These are phyloP conservation scores for Lindbergichthys nudifrons DNA, from an alignment of 2,797 vertebrate genomes.

Conservation along the genomic window DNA sequence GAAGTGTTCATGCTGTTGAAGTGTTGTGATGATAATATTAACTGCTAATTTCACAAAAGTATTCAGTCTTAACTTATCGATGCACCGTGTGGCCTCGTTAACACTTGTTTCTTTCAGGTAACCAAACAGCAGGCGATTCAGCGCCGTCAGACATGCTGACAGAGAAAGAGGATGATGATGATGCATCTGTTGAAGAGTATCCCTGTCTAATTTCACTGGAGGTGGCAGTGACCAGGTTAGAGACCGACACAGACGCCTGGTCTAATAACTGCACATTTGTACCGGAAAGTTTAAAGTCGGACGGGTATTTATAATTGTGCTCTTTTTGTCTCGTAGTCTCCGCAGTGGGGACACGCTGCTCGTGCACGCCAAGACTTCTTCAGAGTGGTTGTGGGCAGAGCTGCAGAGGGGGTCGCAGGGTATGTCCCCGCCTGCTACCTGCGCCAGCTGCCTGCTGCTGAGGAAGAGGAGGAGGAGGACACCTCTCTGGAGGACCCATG, in stretches of 20 bases:
- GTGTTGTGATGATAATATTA: not conserved
- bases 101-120: not conserved
- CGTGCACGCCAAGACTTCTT: constrained; percentile 77
- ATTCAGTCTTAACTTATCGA: not conserved
- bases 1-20: constrained; percentile 39
- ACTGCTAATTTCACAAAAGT: not conserved
- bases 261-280: not conserved
- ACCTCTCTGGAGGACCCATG: constrained; percentile 79
- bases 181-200: constrained; percentile 57
- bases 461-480: constrained; percentile 51
- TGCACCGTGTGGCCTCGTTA: too few species aligned
- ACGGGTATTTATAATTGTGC: not conserved
- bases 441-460: constrained; percentile 24
- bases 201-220: constrained; percentile 68
- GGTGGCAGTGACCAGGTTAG: constrained; percentile 74
- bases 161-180: constrained; percentile 43
- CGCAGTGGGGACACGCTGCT: constrained; percentile 79
- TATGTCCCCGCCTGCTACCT: constrained; percentile 85
- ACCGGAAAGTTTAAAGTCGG: rapidly evolving
- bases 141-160: constrained; percentile 47
- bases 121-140: not conserved
- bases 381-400: constrained; percentile 90
- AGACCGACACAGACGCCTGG: not conserved
- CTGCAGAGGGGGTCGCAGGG: constrained; percentile 71
- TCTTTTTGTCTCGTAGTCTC: constrained; percentile 64